Evolutionary conservation across 1,140 invertebrate genomes (phyloP).

Genomic region (Achroia grisella): DNA sequence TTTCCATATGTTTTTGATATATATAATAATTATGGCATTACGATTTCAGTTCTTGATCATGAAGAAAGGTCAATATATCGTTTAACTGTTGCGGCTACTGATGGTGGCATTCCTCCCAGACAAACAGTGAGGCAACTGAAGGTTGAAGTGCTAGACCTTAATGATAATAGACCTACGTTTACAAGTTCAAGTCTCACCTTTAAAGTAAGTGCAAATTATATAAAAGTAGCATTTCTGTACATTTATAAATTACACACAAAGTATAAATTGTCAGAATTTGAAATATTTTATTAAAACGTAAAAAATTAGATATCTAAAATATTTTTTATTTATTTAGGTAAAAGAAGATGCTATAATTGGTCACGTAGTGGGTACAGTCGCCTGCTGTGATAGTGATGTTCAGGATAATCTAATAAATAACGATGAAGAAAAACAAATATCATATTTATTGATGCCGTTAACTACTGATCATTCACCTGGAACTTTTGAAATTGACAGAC

Average conservation of each 20-base stretch:
- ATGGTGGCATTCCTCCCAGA: slow-evolving; percentile 87
- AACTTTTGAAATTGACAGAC: slow-evolving; percentile 91
- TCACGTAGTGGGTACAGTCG: slow-evolving; percentile 85
- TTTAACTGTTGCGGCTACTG: slow-evolving; percentile 89
- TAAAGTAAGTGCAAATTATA: too few relatives aligned
- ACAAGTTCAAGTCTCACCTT: slow-evolving; percentile 91
- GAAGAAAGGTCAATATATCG: slow-evolving; percentile 91
- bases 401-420: slow-evolving; percentile 72
- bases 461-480: slow-evolving; percentile 79
- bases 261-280: background rate
- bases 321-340: slow-evolving; percentile 74
- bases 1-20: too few relatives aligned
- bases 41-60: slow-evolving; percentile 84
- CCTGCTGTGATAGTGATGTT: slow-evolving; percentile 79
- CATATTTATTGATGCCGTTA: slow-evolving; percentile 85
- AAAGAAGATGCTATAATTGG: slow-evolving; percentile 86
- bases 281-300: background rate
- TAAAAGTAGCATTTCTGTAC: too few relatives aligned
- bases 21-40: too few relatives aligned
- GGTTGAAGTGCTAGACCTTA: slow-evolving; percentile 91
- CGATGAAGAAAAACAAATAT: slow-evolving; percentile 81
- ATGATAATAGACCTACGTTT: slow-evolving; percentile 93
- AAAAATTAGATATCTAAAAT: background rate
- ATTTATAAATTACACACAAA: background rate
- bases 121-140: slow-evolving; percentile 86